Base-by-base conservation (phyloP, 1,140 invertebrate genomes). In the Formica selysi region DNA sequence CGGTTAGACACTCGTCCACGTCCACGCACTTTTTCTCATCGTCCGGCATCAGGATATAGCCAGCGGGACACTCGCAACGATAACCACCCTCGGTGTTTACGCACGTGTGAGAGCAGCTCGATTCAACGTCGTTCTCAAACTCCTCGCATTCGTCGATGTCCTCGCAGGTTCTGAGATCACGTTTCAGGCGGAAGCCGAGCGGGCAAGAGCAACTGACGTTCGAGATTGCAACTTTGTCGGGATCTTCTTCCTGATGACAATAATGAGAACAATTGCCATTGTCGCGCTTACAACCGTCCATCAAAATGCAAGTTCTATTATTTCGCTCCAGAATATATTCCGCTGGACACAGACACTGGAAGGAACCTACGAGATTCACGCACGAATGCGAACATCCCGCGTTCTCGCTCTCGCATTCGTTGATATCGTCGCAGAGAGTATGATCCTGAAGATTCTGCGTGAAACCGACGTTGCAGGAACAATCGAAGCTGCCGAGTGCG, bases 61-160 rank as follows among this genome's bases (percentile, higher is more conserved):
- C 98, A 0, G 96, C 95, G 88, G 98, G 97, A 93, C 98, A 99
- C 13, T 97, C 96, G 94, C 98, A 98, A 68, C 96, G 96, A 93
- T 97, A 98, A 7, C 97, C 96, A 73, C 97, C 98, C 90, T 96
- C 96, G 7, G 96, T 96, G 91, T 99, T 98, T 36, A 97, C 96
- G 93, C 98, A 98, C 10, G 95, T 95, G 11, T 94, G 93, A 0
- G 94, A 95, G 51, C 94, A 95, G 2, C 93, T 92, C 0, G 90
- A 85, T 0, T 94, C 92, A 0, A 94, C 89, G 76, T 94, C 93
- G 44, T 95, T 95, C 57, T 95, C 93, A 1, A 94, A 89, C 22
- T 94, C 93, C 54, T 94, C 95, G 93, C 98, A 98, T 95, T 98
- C 98, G 94, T 98, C 97, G 16, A 97, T 94, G 92, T 98, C 97